Evolutionary conservation across 2,797 vertebrate species (phyloP).

Genomic region (Ceryle rudis): DNA sequence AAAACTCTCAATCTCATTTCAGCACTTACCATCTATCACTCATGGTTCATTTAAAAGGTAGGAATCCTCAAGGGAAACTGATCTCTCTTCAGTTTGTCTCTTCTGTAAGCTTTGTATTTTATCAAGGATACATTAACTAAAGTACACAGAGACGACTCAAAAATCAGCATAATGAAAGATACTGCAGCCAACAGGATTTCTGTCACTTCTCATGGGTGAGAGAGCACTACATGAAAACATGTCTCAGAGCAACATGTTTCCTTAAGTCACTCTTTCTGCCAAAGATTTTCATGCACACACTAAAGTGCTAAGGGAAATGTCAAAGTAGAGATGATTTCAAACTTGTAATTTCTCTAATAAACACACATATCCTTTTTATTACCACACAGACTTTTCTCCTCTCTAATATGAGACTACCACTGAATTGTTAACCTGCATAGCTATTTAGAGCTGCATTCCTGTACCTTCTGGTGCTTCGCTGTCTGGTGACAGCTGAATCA

Average conservation of each 20-base stretch:
- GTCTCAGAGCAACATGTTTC: neutral
- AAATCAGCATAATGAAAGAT: neutral
- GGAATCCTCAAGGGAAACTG: neutral
- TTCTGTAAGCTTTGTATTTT: neutral
- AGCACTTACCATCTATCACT: neutral
- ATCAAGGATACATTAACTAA: neutral
- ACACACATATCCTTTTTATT: neutral
- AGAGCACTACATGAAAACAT: neutral
- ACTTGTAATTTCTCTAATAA: neutral
- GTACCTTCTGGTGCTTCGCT: neutral
- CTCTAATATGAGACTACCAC: fast-evolving
- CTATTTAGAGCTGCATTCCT: neutral
- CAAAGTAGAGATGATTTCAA: neutral
- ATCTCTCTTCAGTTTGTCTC: neutral
- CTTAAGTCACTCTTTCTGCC: neutral
- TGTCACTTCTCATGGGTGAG: neutral
- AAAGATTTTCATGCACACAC: neutral
- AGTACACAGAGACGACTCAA: neutral
- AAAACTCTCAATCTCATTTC: neutral
- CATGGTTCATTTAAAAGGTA: neutral
- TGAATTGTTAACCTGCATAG: neutral
- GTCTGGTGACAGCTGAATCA: neutral
- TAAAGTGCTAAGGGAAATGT: neutral
- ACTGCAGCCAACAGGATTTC: neutral
- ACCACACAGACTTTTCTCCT: neutral